Base-by-base conservation (phyloP, 2,888 invertebrate genomes). In the Pherbina coryleti region DNA sequence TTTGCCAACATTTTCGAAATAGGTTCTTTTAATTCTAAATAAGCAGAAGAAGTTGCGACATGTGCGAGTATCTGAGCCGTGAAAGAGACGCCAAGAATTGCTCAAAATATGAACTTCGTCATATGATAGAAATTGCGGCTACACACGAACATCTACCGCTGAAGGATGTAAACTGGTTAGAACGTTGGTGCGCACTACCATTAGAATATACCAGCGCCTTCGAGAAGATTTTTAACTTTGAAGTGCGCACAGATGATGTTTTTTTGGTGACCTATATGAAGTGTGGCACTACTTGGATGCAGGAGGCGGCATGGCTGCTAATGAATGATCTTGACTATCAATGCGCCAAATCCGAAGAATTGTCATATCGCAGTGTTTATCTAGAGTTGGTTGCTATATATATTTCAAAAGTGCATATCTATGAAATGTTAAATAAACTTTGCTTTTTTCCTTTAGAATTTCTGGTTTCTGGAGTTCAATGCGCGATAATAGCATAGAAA, bases 261-360 rank as follows among this genome's bases (percentile, higher is more conserved):
- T 85, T 80, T 77, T 79, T 85, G 7, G 81, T 83, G 9, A 82
- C 84, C 3, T 80, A 80, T 53, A 80, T 83, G n/a, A 84, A 84
- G 57, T 72, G 80, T 75, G 86, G 85, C n/a, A 84, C 84, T 0
- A 84, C 84, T 44, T 85, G 85, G 85, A 84, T 83, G 79, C 82
- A 84, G 64, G 85, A 85, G 71, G 57, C 82, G 44, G 78, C 82
- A 4, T 85, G 84, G 85, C 25, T 85, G 8, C 51, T 86, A 5
- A 72, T 82, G 0, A 82, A 86, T 76, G 53, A 84, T 28, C 62
- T 86, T 25, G 82, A 86, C 31, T 85, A 79, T 79, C 62, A 76
- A 2, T 53, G 37, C 1, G 85, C 84, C 7, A 72, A 78, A 7
- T 67, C 72, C 5, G 76, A 49, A 3, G 75, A 80, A 57, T 49